Base-by-base conservation (phyloP, 2,797 vertebrate genomes). In the Thalassophryne amazonica region DNA sequence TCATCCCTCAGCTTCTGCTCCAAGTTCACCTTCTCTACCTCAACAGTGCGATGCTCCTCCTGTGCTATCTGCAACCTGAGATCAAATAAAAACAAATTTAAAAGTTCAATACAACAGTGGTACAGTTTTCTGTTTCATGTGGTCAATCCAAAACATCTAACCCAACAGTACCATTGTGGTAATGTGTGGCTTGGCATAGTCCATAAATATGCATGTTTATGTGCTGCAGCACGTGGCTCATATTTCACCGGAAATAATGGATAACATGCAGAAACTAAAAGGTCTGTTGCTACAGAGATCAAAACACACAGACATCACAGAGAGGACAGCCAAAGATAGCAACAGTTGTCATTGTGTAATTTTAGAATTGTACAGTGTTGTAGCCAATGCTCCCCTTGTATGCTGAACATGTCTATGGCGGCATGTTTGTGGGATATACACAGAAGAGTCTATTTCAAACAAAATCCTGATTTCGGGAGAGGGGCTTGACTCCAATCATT, bases 1-100 rank as follows among this genome's bases (percentile, higher is more conserved):
- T 99, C 97, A 1, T 98, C 93, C n/a, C 94, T 91, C 47, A 99
- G 88, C 59, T 98, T 94, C 91, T 98, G 95, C 88, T 99, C 97
- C 83, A 99, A 89, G 60, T 92, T 95, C 14, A 98, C 95, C 86
- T 99, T 99, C 68, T 99, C 96, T 63, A 98, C 96, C 78, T 99
- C 95, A 25, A 98, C 96, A 0, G 96, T 94, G 19, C 94, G 94
- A 35, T 98, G 96, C 65, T 99, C 96, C 79, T 99, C 97, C 81
- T 98, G 97, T 0, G 97, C 97, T 22, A 98, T 99, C 86, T 97
- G 96, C 18, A 98, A 85, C 84, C 97, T 99, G 78, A 6, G 2
- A 53, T 17, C 12, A 31, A 30, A n/a, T n/a, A n/a, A n/a, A n/a
- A n/a, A n/a, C n/a, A n/a, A n/a, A n/a, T n/a, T n/a, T n/a, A n/a